A percentile compares a stretch with the other conserved stretches of the same genome.
Conservation (phyloP, 2,888 invertebrate genomes). For the Dasypogon diadema region DNA sequence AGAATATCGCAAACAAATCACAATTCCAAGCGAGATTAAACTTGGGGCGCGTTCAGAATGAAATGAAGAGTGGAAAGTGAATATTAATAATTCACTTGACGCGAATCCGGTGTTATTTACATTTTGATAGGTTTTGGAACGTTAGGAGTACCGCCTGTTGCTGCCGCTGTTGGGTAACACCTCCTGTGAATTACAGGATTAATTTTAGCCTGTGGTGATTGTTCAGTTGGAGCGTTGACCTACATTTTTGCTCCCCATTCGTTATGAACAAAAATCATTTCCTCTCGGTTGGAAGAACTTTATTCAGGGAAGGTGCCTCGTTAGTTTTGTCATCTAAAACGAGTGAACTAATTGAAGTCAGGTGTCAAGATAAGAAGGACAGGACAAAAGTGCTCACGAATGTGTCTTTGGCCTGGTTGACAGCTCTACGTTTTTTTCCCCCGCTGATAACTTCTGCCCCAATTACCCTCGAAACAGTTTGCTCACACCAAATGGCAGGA, state of each 20-base stretch:
- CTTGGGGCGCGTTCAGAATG: background rate
- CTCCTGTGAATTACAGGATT: conserved; percentile 11
- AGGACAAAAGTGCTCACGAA: conserved; percentile 5
- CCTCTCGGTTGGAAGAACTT: background rate
- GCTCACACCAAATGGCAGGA: background rate
- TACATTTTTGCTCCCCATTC: background rate
- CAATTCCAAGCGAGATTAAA: background rate
- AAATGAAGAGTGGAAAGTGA: background rate
- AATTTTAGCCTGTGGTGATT: background rate
- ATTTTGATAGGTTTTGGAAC: background rate
- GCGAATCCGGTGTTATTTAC: background rate
- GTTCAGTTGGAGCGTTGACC: background rate
- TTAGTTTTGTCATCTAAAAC: conserved; percentile 38
- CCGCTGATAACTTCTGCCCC: conserved; percentile 37
- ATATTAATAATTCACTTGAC: conserved; percentile 32
- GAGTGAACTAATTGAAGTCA: conserved; percentile 33
- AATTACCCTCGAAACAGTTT: conserved; percentile 23
- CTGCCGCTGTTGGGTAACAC: background rate
- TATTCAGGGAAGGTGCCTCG: conserved; percentile 12
- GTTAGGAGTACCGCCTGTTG: too few species aligned
- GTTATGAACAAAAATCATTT: background rate
- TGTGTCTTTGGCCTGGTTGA: background rate
- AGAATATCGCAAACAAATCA: conserved; percentile 32
- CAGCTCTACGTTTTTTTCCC: background rate
- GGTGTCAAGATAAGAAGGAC: conserved; percentile 13